A percentile compares a stretch with the other conserved stretches of the same genome.
These are phyloP conservation scores for Eulemur coronatus DNA, from an alignment of 2,797 vertebrate genomes.

Conservation along the genomic window DNA sequence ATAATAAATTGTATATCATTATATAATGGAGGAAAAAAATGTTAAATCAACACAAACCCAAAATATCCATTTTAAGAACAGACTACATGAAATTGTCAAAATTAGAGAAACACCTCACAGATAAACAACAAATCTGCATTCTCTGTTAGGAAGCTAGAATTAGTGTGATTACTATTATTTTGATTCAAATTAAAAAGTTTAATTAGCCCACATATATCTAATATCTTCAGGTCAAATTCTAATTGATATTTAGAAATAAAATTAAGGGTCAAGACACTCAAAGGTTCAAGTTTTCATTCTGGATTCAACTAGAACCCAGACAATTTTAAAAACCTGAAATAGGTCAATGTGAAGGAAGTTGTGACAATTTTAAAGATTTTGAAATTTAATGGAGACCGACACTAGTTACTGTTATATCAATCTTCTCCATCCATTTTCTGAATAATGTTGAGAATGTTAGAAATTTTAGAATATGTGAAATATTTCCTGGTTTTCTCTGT, in stretches of 20 bases:
- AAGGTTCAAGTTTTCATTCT: not conserved
- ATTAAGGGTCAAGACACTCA: not conserved
- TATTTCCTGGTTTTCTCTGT: not conserved
- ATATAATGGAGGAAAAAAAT: not conserved
- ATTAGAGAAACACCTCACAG: not conserved
- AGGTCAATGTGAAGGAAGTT: not conserved
- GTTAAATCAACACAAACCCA: not conserved
- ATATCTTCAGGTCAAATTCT: not conserved
- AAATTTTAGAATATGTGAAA: not conserved
- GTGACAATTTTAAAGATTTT: not conserved
- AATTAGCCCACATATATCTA: not conserved
- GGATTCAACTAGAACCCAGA: not conserved
- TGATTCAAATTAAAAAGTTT: not conserved
- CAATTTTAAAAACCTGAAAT: not conserved
- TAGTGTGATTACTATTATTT: not conserved
- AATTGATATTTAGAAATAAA: not conserved
- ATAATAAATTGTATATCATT: not conserved
- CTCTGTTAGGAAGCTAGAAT: not conserved
- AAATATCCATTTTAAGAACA: not conserved
- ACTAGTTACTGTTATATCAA: not conserved
- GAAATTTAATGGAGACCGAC: not conserved
- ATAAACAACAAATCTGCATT: not conserved
- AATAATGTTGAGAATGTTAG: not conserved
- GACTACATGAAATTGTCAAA: not conserved
- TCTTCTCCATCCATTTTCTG: not conserved